Evolutionary conservation across 2,113 vertebrate species (phyloP), one percentile per base, ranked within the genome.

Genomic region (Ophthalmolycus amberensis): DNA sequence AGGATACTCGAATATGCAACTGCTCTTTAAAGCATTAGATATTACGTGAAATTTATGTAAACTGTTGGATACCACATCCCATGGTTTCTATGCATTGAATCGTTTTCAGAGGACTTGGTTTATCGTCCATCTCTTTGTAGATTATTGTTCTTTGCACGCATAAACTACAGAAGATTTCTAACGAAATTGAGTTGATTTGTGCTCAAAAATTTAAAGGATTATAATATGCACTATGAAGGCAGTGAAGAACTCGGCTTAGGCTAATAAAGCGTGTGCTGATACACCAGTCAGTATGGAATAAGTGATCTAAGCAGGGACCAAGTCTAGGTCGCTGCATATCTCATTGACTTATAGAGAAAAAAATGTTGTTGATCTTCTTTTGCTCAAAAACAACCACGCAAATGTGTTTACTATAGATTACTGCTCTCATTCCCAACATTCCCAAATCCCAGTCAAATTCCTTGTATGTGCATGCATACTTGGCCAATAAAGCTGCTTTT

Each of bases 1-100:
- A 80, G 71, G 38, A 83, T 77, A 78, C 46, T 25, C 34, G 15
- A 80, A 85, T 85, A 81, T 80, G 68, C 29, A 84, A 73, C 64
- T 87, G 37, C 6, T 32, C 44, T 64, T 65, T 44, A 48, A 71
- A 59, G 59, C 62, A 40, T 25, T 11, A 37, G 15, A 67, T 48
- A 81, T 83, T 62, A 60, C 52, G 34, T 66, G 15, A 64, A 64
- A 73, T 8, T 29, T 1, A 56, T 71, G 40, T 62, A 20, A 82
- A 56, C 5, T 37, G 50, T 86, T 75, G 69, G 58, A 79, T 74
- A 18, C 32, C 71, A 71, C 56, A 65, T 67, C 50, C 44, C 42
- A 83, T 40, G n/a, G n/a, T 82, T 65, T 73, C 48, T 46, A 10
- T 85, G 59, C 65, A 77, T 83, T 83, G 42, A 42, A 69, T 56